Evolutionary conservation across 2,888 invertebrate species (phyloP).

Genomic region (Diplolepis rosae): DNA sequence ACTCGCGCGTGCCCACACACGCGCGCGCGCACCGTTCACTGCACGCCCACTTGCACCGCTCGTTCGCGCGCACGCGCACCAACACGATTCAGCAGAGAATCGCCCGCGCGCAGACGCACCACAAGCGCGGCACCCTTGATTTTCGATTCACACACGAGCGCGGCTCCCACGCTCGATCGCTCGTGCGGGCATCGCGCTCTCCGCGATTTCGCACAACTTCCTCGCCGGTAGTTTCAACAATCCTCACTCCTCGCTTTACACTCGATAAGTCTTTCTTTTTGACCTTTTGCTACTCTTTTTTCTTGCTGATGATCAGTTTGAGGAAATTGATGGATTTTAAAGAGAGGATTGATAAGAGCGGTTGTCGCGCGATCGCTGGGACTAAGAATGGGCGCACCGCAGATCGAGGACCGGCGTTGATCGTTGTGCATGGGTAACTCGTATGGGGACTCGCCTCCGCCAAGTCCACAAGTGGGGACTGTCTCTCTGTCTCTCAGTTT

Average conservation of each 20-base stretch:
- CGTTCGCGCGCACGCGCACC: slow-evolving; percentile 45
- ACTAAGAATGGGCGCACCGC: slow-evolving; percentile 27
- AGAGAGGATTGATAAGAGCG: slow-evolving; percentile 5
- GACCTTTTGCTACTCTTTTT: too few relatives aligned
- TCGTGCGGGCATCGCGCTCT: slow-evolving; percentile 40
- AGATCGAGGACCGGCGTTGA: slow-evolving; percentile 45
- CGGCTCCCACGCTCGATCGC: slow-evolving; percentile 47
- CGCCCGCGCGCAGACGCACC: slow-evolving; percentile 53
- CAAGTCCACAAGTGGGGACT: slow-evolving; percentile 55
- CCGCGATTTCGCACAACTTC: not conserved
- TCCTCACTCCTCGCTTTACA: not conserved
- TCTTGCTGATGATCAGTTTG: too few relatives aligned
- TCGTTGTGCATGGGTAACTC: slow-evolving; percentile 47
- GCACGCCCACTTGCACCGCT: slow-evolving; percentile 49
- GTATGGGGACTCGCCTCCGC: slow-evolving; percentile 61
- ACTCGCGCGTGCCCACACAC: slow-evolving; percentile 15
- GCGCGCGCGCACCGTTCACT: slow-evolving; percentile 27
- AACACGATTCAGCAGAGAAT: slow-evolving; percentile 44
- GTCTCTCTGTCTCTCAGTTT: slow-evolving; percentile 66
- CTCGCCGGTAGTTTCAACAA: not conserved
- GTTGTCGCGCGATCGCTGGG: not conserved
- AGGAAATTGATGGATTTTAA: not conserved
- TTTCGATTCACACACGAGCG: slow-evolving; percentile 45
- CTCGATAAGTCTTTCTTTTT: slow-evolving; percentile 32
- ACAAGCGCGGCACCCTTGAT: slow-evolving; percentile 44